Evolutionary conservation across 2,113 vertebrate species (phyloP), one percentile per base, ranked within the genome.

Genomic region (Ellobius talpinus): DNA sequence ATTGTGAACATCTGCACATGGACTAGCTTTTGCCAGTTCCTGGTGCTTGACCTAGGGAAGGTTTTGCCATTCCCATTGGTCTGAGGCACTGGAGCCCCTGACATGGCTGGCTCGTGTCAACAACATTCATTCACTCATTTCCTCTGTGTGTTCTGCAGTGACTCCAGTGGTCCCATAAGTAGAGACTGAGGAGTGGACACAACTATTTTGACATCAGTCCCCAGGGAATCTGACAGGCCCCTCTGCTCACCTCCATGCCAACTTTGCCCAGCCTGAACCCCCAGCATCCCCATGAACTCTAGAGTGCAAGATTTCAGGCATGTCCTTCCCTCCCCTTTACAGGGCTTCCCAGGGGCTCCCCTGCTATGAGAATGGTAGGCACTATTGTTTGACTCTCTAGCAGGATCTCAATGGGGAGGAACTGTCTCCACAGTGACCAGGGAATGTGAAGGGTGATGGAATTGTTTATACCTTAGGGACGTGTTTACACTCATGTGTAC

Each of bases 311-410:
- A 26, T 29, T 66, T 76, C 4, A 5, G 63, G 26, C 72, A 78
- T 2, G 0, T 1, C 0, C 13, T 36, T 13, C 55, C 7, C 17
- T 31, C 10, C 50, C 47, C 23, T 16, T 29, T 23, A 90, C 39
- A 52, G 24, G 14, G 61, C 16, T 58, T 61, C 36, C 12, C 5
- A 0, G 24, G 36, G 21, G 58, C 17, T 26, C 31, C 74, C 45
- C 29, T 87, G 42, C n/a, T 52, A 52, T 73, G 52, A 23, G 55
- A 36, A 10, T 24, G n/a, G 45, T 1, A 26, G 19, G 21, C 1
- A 3, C 13, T 1, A 8, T 39, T 66, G 65, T 36, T 19, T 2
- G 24, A 76, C n/a, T 55, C 52, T 12, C 86, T 3, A 42, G 36
- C 31, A 55, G 17, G 45, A 1, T 45, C 81, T 88, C 63, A 52